These are phyloP conservation scores for Zaprionus taronus DNA, from an alignment of 1,140 invertebrate species.

Conservation along the genomic window DNA sequence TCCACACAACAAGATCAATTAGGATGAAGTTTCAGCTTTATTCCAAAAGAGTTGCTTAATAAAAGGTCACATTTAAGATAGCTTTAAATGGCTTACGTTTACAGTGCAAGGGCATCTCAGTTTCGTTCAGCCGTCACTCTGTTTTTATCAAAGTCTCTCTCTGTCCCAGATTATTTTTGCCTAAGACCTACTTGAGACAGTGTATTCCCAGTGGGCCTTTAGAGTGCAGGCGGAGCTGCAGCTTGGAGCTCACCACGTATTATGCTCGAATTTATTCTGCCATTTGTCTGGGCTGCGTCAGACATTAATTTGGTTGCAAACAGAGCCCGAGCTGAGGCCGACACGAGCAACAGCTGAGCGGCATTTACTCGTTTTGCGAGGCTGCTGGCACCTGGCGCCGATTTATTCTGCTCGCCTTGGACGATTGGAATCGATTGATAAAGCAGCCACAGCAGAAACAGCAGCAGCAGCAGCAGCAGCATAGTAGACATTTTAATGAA, in stretches of 20 bases:
- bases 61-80: too few species aligned
- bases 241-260: slow-evolving; percentile 19
- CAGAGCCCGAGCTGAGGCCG: not conserved
- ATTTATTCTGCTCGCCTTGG: slow-evolving; percentile 58
- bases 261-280: slow-evolving; percentile 54
- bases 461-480: not conserved
- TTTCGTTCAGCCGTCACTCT: not conserved
- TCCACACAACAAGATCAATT: too few species aligned
- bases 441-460: slow-evolving; percentile 17
- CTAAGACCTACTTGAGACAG: slow-evolving; percentile 18
- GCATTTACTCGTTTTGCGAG: slow-evolving; percentile 32
- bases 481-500: slow-evolving; percentile 63
- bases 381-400: slow-evolving; percentile 30
- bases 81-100: too few species aligned
- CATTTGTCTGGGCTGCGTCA: slow-evolving; percentile 60
- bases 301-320: slow-evolving; percentile 49
- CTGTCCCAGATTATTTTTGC: not conserved
- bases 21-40: too few species aligned
- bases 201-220: slow-evolving; percentile 38
- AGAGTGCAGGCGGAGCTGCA: slow-evolving; percentile 29
- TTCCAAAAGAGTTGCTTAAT: too few species aligned
- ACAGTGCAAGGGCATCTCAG: too few species aligned
- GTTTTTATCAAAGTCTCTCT: not conserved
- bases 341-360: not conserved
- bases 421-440: slow-evolving; percentile 44